phyloP scores from a whole-genome alignment of 2,113 vertebrate species.

The Oncorhynchus clarkii region DNA sequence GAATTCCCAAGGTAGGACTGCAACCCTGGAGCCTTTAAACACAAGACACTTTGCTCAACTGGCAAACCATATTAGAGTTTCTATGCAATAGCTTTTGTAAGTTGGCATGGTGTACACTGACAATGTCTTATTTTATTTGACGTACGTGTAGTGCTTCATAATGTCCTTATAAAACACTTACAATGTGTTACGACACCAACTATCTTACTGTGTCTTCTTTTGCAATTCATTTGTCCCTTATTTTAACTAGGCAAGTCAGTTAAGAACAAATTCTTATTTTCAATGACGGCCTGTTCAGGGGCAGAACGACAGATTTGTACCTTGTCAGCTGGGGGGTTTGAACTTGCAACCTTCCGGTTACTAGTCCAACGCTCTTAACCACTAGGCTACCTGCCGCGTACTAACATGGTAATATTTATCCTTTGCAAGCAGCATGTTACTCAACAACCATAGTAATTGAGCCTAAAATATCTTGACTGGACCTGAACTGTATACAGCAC shows the following conservation, averaged over 20 bases:
- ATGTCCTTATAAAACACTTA: no score
- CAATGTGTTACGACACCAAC: background rate
- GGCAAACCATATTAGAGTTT: slow-evolving; percentile 47
- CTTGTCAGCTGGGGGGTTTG: no score
- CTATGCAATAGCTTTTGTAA: background rate
- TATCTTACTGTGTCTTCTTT: background rate
- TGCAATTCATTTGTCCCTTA: background rate
- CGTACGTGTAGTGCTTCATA: background rate
- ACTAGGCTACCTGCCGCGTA: background rate
- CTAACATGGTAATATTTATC: background rate
- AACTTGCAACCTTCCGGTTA: no score
- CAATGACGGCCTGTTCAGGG: no score
- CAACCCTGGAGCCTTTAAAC: slow-evolving; percentile 36
- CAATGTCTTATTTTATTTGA: background rate
- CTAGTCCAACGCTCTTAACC: no score
- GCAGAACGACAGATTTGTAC: no score
- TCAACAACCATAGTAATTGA: background rate
- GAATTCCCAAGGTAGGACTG: slow-evolving; percentile 56
- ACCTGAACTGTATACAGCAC: background rate
- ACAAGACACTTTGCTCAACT: slow-evolving; percentile 41
- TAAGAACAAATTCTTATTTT: no score
- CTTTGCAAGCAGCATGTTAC: background rate
- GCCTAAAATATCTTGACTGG: background rate
- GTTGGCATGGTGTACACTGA: background rate
- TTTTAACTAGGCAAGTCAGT: no score